Base-by-base conservation (phyloP, 2,113 vertebrate genomes). In the Dromaius novaehollandiae region DNA sequence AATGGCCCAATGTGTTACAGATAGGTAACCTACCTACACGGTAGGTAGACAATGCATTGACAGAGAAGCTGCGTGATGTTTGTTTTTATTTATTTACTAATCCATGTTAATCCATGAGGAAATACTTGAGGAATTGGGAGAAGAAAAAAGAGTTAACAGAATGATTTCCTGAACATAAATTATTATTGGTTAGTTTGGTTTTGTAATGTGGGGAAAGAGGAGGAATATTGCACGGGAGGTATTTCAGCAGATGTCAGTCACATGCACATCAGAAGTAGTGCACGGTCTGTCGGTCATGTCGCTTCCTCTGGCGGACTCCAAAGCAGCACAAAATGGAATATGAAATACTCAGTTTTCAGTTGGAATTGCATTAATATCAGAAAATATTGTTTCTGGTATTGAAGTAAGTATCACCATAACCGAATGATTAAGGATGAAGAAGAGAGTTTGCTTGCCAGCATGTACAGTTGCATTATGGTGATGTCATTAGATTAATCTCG, bases 1-100 rank as follows among this genome's bases (percentile, higher is more conserved):
- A 2, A 2, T 46, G 20, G 7, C 40, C 25, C 20, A 8, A 2
- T 19, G 15, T 0, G 0, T 58, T 60, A 11, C 11, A 42, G 13
- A 12, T 24, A n/a, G n/a, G n/a, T n/a, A n/a, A n/a, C n/a, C n/a
- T n/a, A n/a, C n/a, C n/a, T 34, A 2, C 38, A 48, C 5, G 6
- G 9, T 51, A 69, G 24, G 55, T 22, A 81, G 17, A 12, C 50
- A 53, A 34, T n/a, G 60, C 3, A 44, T 58, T 58, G 53, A 15
- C 40, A 76, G 22, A 50, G 21, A 63, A 78, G 22, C 21, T 66
- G 9, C 36, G 22, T 32, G 28, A 15, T 55, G 7, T 0, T 9
- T 13, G 28, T 30, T 38, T 44, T 48, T 44, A 21, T 71, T 44
- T 79, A 28, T 21, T 24, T 82, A 32, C 21, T 61, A n/a, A n/a